Conservation (phyloP, 92 coral and sea anemone species). For the Phenganax marumi region DNA sequence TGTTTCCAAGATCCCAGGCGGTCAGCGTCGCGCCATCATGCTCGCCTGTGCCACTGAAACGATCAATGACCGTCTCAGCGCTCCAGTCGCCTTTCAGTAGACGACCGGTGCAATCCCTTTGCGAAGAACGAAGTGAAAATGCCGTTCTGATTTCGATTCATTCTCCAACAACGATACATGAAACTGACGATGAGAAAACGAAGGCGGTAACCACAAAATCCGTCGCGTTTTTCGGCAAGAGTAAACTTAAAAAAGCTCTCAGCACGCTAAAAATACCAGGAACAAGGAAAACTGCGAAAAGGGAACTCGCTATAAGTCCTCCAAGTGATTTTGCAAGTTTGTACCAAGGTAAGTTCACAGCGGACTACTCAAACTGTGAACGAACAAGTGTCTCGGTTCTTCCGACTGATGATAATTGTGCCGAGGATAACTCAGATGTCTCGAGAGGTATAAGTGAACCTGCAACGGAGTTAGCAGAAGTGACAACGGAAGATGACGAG, state of each 20-base stretch:
- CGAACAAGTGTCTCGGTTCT: conserved; percentile 14
- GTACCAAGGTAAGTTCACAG: not conserved
- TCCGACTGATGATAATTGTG: conserved; percentile 1
- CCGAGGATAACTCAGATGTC: conserved; percentile 2
- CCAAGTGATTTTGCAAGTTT: conserved; percentile 27
- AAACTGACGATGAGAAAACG: not conserved
- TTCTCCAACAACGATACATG: not conserved
- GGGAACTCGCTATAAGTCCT: conserved; percentile 16
- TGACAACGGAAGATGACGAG: not conserved
- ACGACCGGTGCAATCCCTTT: not conserved
- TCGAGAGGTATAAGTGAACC: not conserved
- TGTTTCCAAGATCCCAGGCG: not conserved
- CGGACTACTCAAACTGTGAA: conserved; percentile 22
- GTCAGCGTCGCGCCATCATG: not conserved
- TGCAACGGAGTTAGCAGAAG: conserved; percentile 3
- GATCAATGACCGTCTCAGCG: conserved; percentile 4
- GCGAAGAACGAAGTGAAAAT: not conserved
- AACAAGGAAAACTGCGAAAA: conserved; percentile 21
- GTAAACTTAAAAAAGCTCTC: conserved; percentile 27
- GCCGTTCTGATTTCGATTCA: not conserved
- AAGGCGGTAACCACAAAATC: conserved; percentile 16
- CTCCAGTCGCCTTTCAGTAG: conserved; percentile 4
- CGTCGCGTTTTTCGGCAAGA: conserved; percentile 26
- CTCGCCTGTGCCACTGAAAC: conserved; percentile 17
- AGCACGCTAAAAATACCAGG: conserved; percentile 15